Evolutionary conservation across 2,113 vertebrate genomes (phyloP).

Genomic region (Pelecanoides urinatrix): DNA sequence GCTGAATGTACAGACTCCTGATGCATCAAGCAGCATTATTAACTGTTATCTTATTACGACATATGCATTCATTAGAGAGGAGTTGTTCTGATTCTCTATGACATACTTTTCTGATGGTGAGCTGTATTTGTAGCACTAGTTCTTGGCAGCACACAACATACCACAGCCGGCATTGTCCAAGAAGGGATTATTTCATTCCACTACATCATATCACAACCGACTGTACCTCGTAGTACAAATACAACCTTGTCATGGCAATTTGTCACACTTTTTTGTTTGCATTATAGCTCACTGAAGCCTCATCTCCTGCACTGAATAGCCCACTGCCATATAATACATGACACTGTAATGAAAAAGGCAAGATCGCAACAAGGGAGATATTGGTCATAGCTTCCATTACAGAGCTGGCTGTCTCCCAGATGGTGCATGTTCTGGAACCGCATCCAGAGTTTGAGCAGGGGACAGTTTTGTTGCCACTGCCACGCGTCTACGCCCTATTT

Average conservation of each 20-base stretch:
- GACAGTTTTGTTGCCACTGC: not conserved
- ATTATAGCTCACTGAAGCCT: conserved; percentile 59
- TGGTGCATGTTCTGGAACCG: not conserved
- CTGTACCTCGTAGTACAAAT: conserved; percentile 57
- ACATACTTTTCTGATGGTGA: not conserved
- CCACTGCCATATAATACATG: conserved; percentile 24
- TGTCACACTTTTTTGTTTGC: conserved; percentile 47
- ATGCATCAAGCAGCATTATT: not conserved
- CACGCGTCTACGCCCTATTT: not conserved
- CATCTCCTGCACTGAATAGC: conserved; percentile 45
- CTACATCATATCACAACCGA: conserved; percentile 49
- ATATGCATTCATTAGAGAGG: not conserved
- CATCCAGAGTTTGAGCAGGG: not conserved
- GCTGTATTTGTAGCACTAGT: not conserved
- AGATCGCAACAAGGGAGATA: conserved; percentile 26
- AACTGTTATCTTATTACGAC: not conserved
- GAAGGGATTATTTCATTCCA: conserved; percentile 51
- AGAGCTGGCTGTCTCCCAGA: not conserved
- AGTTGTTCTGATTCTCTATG: not conserved
- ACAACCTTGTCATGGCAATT: conserved; percentile 53
- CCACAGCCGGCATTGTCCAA: conserved; percentile 1
- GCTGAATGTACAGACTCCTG: not conserved
- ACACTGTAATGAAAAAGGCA: conserved; percentile 42
- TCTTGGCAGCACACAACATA: not conserved
- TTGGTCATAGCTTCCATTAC: not conserved